phyloP scores from a whole-genome alignment of 1,140 invertebrate species.

The Lasioglossum baleicum region DNA sequence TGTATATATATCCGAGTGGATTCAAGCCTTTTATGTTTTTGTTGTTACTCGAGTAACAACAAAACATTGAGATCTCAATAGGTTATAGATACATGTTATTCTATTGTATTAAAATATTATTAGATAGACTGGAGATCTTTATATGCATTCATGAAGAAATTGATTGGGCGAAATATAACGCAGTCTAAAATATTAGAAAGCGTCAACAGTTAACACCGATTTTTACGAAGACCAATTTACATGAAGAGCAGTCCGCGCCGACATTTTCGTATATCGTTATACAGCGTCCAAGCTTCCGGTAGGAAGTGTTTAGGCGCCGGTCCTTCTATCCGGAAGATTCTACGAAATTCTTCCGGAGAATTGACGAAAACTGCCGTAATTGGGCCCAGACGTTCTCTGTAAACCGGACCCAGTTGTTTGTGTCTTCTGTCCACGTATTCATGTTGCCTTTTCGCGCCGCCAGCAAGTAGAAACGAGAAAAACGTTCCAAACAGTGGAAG shows the following conservation, averaged over 20 bases:
- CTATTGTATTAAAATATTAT: too few relatives aligned
- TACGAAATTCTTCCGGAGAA: constrained; percentile 84
- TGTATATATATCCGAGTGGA: too few relatives aligned
- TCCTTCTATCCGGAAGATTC: constrained; percentile 88
- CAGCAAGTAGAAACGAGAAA: constrained; percentile 68
- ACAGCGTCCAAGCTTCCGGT: constrained; percentile 90
- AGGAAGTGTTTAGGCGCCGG: constrained; percentile 88
- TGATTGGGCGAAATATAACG: too few relatives aligned
- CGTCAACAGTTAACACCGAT: not conserved
- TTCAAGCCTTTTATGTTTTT: too few relatives aligned
- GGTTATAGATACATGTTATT: too few relatives aligned
- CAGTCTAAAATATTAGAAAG: too few relatives aligned
- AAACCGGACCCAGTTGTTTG: constrained; percentile 87
- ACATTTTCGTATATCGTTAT: constrained; percentile 86
- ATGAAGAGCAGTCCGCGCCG: constrained; percentile 92
- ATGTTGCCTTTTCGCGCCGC: constrained; percentile 81
- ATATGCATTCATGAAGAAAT: too few relatives aligned
- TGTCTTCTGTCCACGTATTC: constrained; percentile 88
- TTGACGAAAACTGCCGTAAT: constrained; percentile 86
- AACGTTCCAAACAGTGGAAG: constrained; percentile 75
- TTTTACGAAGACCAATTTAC: constrained; percentile 76
- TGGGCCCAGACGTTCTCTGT: constrained; percentile 85
- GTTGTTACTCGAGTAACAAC: too few relatives aligned
- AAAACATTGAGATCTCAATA: too few relatives aligned
- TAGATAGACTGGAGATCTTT: too few relatives aligned